Conservation (phyloP, 2,888 invertebrate species). For the Lathronympha strigana region DNA sequence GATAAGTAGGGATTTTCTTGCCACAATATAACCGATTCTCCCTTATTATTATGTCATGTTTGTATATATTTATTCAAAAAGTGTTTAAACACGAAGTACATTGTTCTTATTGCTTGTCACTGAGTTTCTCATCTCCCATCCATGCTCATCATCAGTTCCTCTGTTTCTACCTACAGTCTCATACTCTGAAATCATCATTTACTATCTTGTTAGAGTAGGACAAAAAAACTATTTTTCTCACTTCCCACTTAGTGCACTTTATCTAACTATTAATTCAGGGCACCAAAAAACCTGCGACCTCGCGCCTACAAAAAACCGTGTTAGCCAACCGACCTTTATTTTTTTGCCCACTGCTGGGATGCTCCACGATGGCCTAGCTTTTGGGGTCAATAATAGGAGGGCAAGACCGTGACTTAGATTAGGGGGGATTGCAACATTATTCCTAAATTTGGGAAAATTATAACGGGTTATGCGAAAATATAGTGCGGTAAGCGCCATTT, state of each 20-base stretch:
- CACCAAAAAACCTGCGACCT: slow-evolving; percentile 50
- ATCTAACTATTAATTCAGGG: slow-evolving; percentile 20
- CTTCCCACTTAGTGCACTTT: slow-evolving; percentile 4
- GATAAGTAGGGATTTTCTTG: no score
- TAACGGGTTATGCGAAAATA: not conserved
- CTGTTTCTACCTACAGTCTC: no score
- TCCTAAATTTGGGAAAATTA: not conserved
- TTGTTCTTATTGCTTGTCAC: no score
- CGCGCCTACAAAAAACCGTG: slow-evolving; percentile 55
- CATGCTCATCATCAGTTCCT: no score
- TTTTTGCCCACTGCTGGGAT: slow-evolving; percentile 61
- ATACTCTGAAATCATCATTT: not conserved
- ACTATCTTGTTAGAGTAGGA: not conserved
- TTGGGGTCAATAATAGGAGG: slow-evolving; percentile 60
- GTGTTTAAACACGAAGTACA: no score
- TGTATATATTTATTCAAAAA: no score
- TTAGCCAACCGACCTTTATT: slow-evolving; percentile 63
- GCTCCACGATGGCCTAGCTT: slow-evolving; percentile 61
- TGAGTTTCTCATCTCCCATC: no score
- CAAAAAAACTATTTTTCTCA: not conserved
- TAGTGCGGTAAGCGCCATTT: no score
- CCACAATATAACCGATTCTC: no score
- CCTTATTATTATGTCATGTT: no score
- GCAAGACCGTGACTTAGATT: slow-evolving; percentile 52
- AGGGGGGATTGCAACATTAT: slow-evolving; percentile 30